A percentile compares a stretch with the other conserved stretches of the same genome.
phyloP scores from a whole-genome alignment of 1,140 invertebrate genomes.

The Wiebesia pumilae region DNA sequence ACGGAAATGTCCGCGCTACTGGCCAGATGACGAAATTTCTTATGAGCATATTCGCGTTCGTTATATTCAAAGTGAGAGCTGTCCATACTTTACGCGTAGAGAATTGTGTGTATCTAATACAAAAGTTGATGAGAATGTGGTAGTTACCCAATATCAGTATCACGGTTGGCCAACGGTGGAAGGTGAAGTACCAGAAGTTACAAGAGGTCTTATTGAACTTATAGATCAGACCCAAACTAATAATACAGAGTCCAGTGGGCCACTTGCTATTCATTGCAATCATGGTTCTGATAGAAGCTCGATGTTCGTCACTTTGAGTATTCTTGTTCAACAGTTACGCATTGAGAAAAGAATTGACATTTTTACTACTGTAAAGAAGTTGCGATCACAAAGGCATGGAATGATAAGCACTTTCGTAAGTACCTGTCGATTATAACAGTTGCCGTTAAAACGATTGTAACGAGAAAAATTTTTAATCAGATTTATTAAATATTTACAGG shows the following conservation, averaged over 20 bases:
- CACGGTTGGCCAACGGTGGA: conserved; percentile 91
- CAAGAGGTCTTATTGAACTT: conserved; percentile 87
- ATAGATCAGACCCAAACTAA: conserved; percentile 81
- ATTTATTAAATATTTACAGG: conserved; percentile 77
- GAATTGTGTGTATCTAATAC: conserved; percentile 88
- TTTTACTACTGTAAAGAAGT: conserved; percentile 87
- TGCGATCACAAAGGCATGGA: conserved; percentile 87
- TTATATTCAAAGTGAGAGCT: conserved; percentile 90
- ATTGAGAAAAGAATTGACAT: conserved; percentile 90
- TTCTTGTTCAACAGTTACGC: conserved; percentile 87
- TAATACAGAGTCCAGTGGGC: conserved; percentile 75
- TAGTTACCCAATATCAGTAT: conserved; percentile 90
- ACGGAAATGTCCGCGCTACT: conserved; percentile 91
- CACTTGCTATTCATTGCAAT: conserved; percentile 89
- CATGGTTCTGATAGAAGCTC: conserved; percentile 90
- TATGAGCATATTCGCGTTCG: conserved; percentile 90
- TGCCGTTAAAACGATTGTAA: neutral
- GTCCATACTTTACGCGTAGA: conserved; percentile 88
- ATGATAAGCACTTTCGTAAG: conserved; percentile 89
- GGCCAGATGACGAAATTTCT: conserved; percentile 90
- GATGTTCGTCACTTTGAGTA: conserved; percentile 90
- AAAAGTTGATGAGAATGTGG: conserved; percentile 81
- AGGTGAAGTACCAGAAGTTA: conserved; percentile 90
- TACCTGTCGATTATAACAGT: conserved; percentile 35
- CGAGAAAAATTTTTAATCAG: neutral